A percentile compares a stretch with the other conserved stretches of the same genome.
phyloP scores from a whole-genome alignment of 1,140 invertebrate species.

The Paraescarpia echinospica region DNA sequence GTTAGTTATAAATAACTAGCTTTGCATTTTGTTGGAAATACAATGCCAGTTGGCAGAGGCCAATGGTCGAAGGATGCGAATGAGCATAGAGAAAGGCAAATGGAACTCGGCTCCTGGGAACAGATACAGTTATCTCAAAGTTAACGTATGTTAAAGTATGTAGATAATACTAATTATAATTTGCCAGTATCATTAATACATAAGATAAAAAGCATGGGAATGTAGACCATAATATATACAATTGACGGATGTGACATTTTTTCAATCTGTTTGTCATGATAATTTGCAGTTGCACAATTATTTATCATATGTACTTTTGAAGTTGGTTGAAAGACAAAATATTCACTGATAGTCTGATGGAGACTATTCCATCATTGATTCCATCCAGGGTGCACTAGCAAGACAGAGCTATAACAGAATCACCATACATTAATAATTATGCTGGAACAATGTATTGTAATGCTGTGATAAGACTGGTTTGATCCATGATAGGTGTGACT shows the following conservation, averaged over 20 bases:
- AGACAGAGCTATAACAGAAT: not conserved
- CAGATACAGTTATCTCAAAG: no score
- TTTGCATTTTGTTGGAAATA: no score
- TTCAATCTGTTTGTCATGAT: not conserved
- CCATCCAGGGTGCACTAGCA: not conserved
- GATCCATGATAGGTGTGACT: not conserved
- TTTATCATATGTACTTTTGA: not conserved
- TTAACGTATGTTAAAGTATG: not conserved
- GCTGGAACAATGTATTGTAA: not conserved
- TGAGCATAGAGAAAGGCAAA: no score
- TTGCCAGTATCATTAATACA: not conserved
- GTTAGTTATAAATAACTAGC: no score
- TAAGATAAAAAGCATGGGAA: not conserved
- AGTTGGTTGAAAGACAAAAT: not conserved
- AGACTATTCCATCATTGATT: not conserved
- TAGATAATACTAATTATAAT: not conserved
- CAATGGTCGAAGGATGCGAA: no score
- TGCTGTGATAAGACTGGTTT: not conserved
- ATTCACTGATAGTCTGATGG: not conserved
- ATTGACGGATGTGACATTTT: not conserved
- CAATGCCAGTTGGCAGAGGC: no score
- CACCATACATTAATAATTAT: no score
- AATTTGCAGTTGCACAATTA: not conserved
- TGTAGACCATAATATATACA: not conserved
- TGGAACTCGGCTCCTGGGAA: no score